Conservation (phyloP, 1,140 invertebrate genomes). For the Pteromalus puparum region DNA sequence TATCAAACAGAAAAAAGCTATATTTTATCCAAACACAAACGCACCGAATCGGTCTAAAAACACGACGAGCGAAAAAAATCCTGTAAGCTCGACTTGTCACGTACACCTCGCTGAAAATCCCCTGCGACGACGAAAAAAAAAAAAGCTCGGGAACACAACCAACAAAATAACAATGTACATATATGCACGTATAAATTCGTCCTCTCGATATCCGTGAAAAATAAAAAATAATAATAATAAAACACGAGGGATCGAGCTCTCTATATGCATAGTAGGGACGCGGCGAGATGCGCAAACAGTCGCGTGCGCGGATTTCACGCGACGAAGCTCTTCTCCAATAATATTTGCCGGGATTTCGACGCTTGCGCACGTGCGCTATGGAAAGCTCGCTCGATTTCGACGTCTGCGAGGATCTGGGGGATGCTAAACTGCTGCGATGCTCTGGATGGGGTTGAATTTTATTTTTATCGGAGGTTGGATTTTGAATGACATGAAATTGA, state of each 20-base stretch:
- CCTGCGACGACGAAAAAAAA: neutral
- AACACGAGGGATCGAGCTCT: neutral
- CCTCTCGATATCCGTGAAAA: neutral
- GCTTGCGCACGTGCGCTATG: slow-evolving; percentile 24
- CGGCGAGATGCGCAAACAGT: neutral
- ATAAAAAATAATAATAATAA: neutral
- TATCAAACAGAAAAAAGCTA: too few species aligned
- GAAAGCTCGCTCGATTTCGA: neutral
- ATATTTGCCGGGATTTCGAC: slow-evolving; percentile 45
- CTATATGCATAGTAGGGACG: neutral
- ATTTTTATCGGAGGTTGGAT: too few species aligned
- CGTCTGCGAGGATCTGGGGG: neutral
- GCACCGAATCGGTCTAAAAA: too few species aligned
- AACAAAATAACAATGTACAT: neutral
- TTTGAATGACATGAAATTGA: too few species aligned
- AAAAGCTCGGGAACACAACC: neutral
- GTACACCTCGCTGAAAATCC: neutral
- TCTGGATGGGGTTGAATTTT: too few species aligned
- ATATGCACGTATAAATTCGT: neutral
- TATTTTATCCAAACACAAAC: too few species aligned
- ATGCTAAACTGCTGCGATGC: neutral
- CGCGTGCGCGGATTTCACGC: neutral
- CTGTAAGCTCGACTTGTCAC: neutral
- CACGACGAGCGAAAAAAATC: neutral
- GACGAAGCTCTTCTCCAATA: slow-evolving; percentile 29